Conservation (phyloP, 2,888 invertebrate species). For the Dione vanillae region DNA sequence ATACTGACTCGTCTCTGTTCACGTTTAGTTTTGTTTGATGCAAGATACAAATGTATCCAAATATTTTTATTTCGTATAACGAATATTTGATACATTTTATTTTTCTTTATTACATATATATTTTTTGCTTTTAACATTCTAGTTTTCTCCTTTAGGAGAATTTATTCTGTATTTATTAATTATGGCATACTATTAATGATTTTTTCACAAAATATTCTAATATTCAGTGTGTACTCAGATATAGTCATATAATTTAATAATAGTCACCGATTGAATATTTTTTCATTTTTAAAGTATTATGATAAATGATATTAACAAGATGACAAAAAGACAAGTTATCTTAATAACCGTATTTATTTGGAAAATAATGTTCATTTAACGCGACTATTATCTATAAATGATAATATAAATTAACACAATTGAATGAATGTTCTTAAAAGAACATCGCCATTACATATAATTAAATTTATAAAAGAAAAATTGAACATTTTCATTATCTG, state of each 20-base stretch:
- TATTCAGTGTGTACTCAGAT: too few relatives aligned
- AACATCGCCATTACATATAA: constrained; percentile 9
- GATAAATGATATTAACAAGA: too few relatives aligned
- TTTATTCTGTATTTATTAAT: neutral
- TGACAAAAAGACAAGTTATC: too few relatives aligned
- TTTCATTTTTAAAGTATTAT: too few relatives aligned
- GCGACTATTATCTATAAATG: too few relatives aligned
- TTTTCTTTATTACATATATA: neutral
- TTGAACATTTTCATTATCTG: neutral
- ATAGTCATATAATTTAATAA: too few relatives aligned
- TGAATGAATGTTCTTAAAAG: too few relatives aligned
- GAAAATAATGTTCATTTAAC: too few relatives aligned
- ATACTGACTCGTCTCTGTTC: neutral
- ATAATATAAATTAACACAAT: too few relatives aligned
- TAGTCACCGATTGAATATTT: too few relatives aligned
- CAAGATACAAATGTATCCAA: neutral
- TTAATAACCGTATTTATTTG: too few relatives aligned
- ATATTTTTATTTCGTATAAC: neutral
- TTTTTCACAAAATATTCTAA: too few relatives aligned
- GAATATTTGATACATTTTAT: neutral
- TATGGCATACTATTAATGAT: neutral
- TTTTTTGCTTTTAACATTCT: constrained; percentile 1
- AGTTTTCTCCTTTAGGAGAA: neutral
- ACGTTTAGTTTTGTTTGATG: neutral
- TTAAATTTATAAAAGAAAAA: neutral